Percentiles rank a stretch among this genome's conserved stretches.
phyloP scores from a whole-genome alignment of 2,888 invertebrate species.

The Brachyptera risi region DNA sequence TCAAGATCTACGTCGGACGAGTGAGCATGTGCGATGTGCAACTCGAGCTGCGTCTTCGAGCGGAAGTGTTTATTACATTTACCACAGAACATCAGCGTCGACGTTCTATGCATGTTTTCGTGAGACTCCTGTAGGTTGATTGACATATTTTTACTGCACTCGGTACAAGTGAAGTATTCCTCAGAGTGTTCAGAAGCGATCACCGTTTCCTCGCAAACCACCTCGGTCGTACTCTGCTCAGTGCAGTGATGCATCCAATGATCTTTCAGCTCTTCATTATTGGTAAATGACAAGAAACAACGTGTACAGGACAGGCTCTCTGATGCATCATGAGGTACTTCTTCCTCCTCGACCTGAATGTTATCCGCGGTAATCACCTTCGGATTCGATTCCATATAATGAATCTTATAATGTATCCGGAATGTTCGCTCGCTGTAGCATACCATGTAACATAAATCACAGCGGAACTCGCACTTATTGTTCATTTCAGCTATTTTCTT shows the following conservation, averaged over 20 bases:
- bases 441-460: conserved; percentile 16
- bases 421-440: conserved; percentile 15
- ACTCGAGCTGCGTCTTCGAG: conserved; percentile 37
- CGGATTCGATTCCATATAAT: background rate
- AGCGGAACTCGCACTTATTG: background rate
- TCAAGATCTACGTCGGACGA: conserved; percentile 52
- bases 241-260: conserved; percentile 18
- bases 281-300: conserved; percentile 9
- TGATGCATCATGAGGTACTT: no score
- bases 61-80: conserved; percentile 4
- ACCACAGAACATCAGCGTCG: background rate
- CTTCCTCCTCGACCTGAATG: no score
- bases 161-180: background rate
- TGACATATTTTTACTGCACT: background rate
- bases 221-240: background rate
- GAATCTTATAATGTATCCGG: conserved; percentile 7
- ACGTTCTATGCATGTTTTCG: background rate
- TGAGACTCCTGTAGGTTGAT: background rate
- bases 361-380: no score
- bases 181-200: background rate
- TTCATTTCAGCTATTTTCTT: background rate
- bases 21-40: conserved; percentile 69
- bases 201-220: background rate
- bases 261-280: conserved; percentile 4
- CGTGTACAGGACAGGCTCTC: conserved; percentile 20